Conservation (phyloP, 1,140 invertebrate species). For the Drosophila bocqueti region DNA sequence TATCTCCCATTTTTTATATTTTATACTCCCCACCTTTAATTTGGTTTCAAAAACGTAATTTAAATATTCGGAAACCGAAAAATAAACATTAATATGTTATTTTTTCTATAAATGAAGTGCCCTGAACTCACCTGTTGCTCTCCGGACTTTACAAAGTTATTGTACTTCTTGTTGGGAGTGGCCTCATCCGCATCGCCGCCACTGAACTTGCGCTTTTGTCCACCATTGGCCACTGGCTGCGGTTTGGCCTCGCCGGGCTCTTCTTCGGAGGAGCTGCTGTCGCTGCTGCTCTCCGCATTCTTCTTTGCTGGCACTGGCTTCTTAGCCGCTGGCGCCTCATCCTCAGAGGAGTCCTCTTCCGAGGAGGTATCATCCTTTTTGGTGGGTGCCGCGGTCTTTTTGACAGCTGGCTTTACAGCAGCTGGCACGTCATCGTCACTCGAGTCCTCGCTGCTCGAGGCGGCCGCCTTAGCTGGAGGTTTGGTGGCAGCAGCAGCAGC, state of each 20-base stretch:
- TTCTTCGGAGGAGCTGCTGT: constrained; percentile 57
- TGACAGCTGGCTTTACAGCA: constrained; percentile 68
- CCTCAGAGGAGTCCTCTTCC: constrained; percentile 82
- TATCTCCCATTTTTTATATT: neutral
- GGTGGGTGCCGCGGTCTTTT: constrained; percentile 53
- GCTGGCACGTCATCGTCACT: constrained; percentile 71
- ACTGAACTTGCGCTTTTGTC: constrained; percentile 84
- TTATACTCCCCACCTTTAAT: no score
- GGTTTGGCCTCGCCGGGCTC: constrained; percentile 57
- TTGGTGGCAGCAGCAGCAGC: constrained; percentile 25
- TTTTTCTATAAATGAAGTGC: neutral
- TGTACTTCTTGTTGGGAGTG: constrained; percentile 85
- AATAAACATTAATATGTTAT: neutral
- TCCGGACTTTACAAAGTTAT: constrained; percentile 87
- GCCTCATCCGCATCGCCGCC: constrained; percentile 66
- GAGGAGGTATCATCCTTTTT: constrained; percentile 85
- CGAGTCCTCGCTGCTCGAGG: constrained; percentile 40
- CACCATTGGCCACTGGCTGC: constrained; percentile 57
- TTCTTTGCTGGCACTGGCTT: constrained; percentile 61
- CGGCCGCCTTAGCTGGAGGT: constrained; percentile 32
- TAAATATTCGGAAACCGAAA: neutral
- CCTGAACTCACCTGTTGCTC: constrained; percentile 85
- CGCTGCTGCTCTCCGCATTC: constrained; percentile 61
- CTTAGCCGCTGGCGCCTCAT: constrained; percentile 50
- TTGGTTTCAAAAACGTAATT: neutral